A percentile compares a stretch with the other conserved stretches of the same genome.
Conservation (phyloP, 2,113 vertebrate genomes). For the Equus przewalskii region DNA sequence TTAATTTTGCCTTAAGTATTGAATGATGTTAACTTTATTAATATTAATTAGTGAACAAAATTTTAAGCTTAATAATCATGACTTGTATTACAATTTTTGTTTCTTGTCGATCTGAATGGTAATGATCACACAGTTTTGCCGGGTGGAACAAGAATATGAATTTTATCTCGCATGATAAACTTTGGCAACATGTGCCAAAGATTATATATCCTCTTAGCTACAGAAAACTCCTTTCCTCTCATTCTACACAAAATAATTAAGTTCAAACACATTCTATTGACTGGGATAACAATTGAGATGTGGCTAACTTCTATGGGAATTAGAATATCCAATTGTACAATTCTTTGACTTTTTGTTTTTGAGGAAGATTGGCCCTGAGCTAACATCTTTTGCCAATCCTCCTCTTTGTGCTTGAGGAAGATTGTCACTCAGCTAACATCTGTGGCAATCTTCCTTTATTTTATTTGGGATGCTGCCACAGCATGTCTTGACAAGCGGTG, state of each 20-base stretch:
- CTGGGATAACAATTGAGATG: background rate
- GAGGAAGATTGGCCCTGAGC: no score
- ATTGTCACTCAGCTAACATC: no score
- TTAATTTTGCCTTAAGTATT: background rate
- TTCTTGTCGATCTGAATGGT: background rate
- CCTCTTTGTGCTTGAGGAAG: no score
- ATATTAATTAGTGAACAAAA: background rate
- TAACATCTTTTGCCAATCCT: no score
- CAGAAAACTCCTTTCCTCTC: background rate
- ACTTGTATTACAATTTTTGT: background rate
- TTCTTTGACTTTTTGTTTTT: background rate
- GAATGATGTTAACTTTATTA: background rate
- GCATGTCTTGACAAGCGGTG: no score
- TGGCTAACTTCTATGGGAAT: background rate
- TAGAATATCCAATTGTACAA: background rate
- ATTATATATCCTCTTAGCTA: background rate
- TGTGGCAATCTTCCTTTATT: no score
- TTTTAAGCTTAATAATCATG: background rate
- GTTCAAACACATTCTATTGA: background rate
- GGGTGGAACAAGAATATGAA: background rate
- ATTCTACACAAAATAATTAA: background rate
- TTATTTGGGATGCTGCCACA: no score
- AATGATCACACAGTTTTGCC: background rate
- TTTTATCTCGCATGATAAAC: background rate
- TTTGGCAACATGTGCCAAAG: background rate